Base-by-base conservation (phyloP, 2,113 vertebrate species). In the Nothobranchius kuhntae region DNA sequence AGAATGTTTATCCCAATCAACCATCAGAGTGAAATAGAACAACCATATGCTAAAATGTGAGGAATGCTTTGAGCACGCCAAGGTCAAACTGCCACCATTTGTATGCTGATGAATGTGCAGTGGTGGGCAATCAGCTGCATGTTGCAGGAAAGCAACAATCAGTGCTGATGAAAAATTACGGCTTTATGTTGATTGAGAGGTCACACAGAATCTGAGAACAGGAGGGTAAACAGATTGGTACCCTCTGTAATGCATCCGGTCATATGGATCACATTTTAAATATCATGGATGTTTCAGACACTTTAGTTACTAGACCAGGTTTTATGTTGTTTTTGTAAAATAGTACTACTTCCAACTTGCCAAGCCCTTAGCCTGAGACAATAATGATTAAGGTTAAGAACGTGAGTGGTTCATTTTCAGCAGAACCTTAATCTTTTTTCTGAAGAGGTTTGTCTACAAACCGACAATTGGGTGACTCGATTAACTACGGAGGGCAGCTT, bases 121-220 rank as follows among this genome's bases (percentile, higher is more conserved):
- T 75, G 60, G 64, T 30, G 50, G 55, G 55, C 65, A 87, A 80
- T 80, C 71, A 80, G 30, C 65, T 68, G 53, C 52, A 15, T 72
- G 72, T 61, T 67, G 44, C 56, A 56, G 54, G 56, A 72, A 60
- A 79, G 70, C 66, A 24, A 68, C 71, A 75, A 81, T 79, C 78
- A 73, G 64, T 3, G 48, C 53, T 56, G 75, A 86, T 77, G 53
- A 75, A 51, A 53, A 75, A 75, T 69, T 26, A 77, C 56, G 71
- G 71, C 61, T 66, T 38, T 38, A 47, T 53, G 51, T 59, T 81
- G 75, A 86, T 71, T 68, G 71, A 45, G 47, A 75, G 85, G 71
- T 84, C 71, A 74, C 21, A 36, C 10, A 45, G 57, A 57, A 51
- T 65, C 9, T 9, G 44, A 46, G 42, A 61, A 38, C 38, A 3